Conservation (phyloP, 2,797 vertebrate genomes). For the Eidolon dupreanum region DNA sequence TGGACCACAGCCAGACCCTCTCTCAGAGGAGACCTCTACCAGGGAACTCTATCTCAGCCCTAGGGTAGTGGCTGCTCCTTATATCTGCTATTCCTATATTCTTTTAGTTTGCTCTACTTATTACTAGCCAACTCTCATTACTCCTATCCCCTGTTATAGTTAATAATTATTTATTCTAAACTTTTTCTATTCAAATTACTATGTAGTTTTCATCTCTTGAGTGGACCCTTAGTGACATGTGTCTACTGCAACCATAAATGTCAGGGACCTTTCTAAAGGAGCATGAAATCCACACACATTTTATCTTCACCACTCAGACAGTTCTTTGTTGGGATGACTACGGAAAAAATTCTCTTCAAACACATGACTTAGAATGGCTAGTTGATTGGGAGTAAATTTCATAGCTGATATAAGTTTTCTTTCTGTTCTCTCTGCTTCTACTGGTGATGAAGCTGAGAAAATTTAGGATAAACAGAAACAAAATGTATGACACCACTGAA, state of each 20-base stretch:
- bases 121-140: background rate
- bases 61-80: background rate
- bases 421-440: background rate
- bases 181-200: background rate
- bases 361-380: background rate
- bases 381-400: background rate
- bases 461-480: background rate
- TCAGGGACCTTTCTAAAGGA: background rate
- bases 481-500: background rate
- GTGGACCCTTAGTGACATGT: background rate
- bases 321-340: background rate
- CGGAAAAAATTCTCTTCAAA: background rate
- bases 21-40: background rate
- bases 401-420: background rate
- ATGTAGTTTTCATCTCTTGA: background rate
- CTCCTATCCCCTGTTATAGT: background rate
- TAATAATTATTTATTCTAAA: background rate
- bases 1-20: background rate
- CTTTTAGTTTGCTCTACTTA: background rate
- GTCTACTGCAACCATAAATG: background rate
- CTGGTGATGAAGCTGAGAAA: background rate
- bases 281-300: background rate
- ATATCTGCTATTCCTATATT: background rate
- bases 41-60: background rate
- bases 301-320: background rate